Evolutionary conservation across 2,797 vertebrate genomes (phyloP), one percentile per base, ranked within the genome.

Genomic region (Craterocephalus amniculus): DNA sequence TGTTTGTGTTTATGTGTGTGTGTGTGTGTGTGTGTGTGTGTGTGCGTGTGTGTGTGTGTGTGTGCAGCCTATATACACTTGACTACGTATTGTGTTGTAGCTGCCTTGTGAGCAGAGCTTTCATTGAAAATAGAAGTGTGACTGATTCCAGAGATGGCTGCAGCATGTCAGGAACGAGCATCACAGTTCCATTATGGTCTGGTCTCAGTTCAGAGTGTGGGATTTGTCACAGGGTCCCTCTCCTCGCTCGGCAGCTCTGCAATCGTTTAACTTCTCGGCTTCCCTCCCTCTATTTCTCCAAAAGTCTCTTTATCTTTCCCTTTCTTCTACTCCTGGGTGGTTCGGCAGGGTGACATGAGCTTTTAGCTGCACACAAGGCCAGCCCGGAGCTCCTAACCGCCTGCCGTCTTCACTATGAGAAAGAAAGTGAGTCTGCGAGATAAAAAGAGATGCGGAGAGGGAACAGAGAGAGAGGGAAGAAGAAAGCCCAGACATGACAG

Each of bases 321-420:
- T 89, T 90, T 91, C 79, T 91, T 91, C 83, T 91, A 70, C 91
- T 94, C 86, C 85, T 91, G 93, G 92, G 91, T 92, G 92, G 91
- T 83, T 91, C 79, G 6, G 65, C 64, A 74, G 87, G 81, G 82
- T 90, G 89, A 92, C 89, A 90, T 74, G 83, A 92, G 85, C 84
- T 76, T 84, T 84, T 84, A 83, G 88, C 78, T 84, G 75, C 80
- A 81, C 74, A 80, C n/a, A 85, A 88, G 84, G 81, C 83, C 72
- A 75, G 57, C 73, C 80, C 70, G 71, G 51, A 85, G 71, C 65
- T 84, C 76, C 81, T 69, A 88, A 85, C 78, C 29, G 76, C 74
- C 67, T 83, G 83, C 32, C 79, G 80, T 86, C 84, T 83, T 66
- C 74, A 68, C 74, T 63, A 69, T 57, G 56, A 81, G 64, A 72